A percentile compares a stretch with the other conserved stretches of the same genome.
These are phyloP conservation scores for Spea bombifrons DNA, from an alignment of 2,113 vertebrate species.

Conservation along the genomic window DNA sequence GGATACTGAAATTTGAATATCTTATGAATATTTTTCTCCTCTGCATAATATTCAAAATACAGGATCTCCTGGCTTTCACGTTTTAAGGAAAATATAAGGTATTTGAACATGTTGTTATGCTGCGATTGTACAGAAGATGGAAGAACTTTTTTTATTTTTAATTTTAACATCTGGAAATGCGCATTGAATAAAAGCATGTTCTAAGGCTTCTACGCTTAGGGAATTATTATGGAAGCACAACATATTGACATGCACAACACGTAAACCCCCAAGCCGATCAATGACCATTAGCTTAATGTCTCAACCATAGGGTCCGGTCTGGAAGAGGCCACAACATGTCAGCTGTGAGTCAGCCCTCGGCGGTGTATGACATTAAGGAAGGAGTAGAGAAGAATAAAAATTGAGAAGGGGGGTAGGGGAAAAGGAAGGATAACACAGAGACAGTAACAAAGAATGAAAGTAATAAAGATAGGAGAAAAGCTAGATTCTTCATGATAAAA, in stretches of 20 bases:
- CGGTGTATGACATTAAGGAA: constrained; percentile 33
- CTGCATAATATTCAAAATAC: too few species aligned
- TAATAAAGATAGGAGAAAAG: not conserved
- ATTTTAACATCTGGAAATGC: not conserved
- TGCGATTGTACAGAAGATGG: not conserved
- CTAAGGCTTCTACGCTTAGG: not conserved
- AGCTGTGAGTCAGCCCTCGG: constrained; percentile 23
- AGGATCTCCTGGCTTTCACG: too few species aligned
- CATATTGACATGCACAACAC: constrained; percentile 43
- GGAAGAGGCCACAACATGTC: constrained; percentile 18
- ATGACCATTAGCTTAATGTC: constrained; percentile 48
- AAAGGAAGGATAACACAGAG: constrained; percentile 1
- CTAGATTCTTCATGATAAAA: too few species aligned
- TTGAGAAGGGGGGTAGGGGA: not conserved
- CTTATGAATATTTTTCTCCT: too few species aligned
- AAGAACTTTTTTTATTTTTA: not conserved
- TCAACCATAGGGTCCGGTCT: constrained; percentile 34
- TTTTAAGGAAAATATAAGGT: too few species aligned
- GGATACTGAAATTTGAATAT: too few species aligned
- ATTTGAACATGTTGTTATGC: not conserved
- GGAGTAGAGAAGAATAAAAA: constrained; percentile 18
- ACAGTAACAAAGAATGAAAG: not conserved
- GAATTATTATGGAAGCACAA: constrained; percentile 24
- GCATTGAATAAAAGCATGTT: not conserved
- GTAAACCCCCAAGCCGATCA: constrained; percentile 29